phyloP scores from a whole-genome alignment of 2,888 invertebrate species.

The Pachydiplax longipennis region DNA sequence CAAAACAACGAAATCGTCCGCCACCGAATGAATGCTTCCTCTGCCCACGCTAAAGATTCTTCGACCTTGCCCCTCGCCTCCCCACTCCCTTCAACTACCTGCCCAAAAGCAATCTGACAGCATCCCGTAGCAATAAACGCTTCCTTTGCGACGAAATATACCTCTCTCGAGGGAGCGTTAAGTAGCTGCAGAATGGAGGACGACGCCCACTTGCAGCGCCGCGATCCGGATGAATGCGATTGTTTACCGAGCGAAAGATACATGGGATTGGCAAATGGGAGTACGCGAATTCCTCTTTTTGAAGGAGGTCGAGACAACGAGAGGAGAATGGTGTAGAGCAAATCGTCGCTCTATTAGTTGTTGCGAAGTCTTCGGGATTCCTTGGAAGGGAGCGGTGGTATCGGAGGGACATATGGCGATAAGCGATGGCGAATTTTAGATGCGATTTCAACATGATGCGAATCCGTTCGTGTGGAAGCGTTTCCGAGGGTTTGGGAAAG shows the following conservation, averaged over 20 bases:
- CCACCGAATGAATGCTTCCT: background rate
- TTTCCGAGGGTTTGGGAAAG: background rate
- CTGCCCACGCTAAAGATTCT: background rate
- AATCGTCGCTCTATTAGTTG: background rate
- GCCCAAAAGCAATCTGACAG: background rate
- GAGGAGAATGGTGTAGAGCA: background rate
- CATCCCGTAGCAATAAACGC: background rate
- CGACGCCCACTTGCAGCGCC: background rate
- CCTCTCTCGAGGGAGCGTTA: background rate
- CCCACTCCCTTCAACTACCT: background rate
- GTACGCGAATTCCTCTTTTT: background rate
- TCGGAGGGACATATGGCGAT: background rate
- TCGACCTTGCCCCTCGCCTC: background rate
- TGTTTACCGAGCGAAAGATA: background rate
- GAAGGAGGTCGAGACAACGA: conserved; percentile 2
- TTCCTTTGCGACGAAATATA: background rate
- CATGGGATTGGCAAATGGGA: background rate
- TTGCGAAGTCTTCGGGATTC: conserved; percentile 4
- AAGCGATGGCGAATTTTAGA: background rate
- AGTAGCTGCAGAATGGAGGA: background rate
- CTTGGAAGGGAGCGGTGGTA: background rate
- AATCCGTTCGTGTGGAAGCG: background rate
- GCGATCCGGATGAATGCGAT: background rate
- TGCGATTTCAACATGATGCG: background rate
- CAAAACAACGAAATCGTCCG: background rate